Evolutionary conservation across 2,888 invertebrate genomes (phyloP), one percentile per base, ranked within the genome.

Genomic region (Sympetrum striolatum): DNA sequence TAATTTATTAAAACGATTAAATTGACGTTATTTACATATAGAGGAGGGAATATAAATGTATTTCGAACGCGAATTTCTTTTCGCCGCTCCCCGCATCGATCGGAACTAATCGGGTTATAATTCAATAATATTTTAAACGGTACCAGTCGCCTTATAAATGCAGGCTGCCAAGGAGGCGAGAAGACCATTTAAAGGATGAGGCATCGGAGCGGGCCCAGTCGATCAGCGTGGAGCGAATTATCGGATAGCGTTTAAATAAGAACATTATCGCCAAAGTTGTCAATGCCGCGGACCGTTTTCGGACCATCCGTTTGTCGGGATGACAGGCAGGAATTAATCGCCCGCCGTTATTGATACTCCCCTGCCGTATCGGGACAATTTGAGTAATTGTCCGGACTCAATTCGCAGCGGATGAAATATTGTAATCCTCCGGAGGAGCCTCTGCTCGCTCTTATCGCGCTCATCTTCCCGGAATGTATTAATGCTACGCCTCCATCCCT

Each of bases 401-500:
- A 82, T 82, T 31, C 82, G 48, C 12, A 3, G 35, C 31, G 82
- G 31, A 48, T 35, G 82, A 82, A 82, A 82, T 82, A 82, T 35
- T 58, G 53, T 48, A 48, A 53, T 81, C 81, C 81, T 25, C 44
- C 81, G 39, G 15, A 37, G n/a, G 22, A 80, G 18, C 31, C 15
- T 8, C 31, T 53, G 25, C 81, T 48, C 53, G 48, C 25, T 35
- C 35, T 82, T 53, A 82, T 82, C 82, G 48, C 82, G 53, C 58
- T 82, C 48, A 82, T 82, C 82, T 82, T 53, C 31, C 53, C 53
- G n/a, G 82, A 58, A 35, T 82, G 53, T 82, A 58, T 58, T 35
- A 35, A 82, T 58, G 58, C 22, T 35, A 25, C 58, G n/a, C 14
- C 81, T 48, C n/a, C 53, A 25, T 15, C 25, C 14, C 48, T 48